These are phyloP conservation scores for Tolmerus cingulatus DNA, from an alignment of 2,888 invertebrate genomes.

Conservation along the genomic window DNA sequence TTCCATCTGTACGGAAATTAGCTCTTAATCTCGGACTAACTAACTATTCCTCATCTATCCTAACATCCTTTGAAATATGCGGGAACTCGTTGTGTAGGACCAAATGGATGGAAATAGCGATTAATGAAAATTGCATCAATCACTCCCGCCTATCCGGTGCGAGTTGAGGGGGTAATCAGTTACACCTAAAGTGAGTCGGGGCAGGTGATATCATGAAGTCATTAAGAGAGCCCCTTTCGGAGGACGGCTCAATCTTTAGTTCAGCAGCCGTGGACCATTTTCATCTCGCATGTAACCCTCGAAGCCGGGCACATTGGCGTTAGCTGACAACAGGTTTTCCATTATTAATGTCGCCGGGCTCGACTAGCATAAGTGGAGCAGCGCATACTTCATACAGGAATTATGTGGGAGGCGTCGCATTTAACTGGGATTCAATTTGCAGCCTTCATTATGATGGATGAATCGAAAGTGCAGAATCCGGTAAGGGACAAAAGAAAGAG, in stretches of 20 bases:
- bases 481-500: background rate
- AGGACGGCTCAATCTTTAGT: background rate
- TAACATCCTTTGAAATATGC: background rate
- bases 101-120: background rate
- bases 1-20: no score
- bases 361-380: background rate
- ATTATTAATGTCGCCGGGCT: background rate
- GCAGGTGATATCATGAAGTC: background rate
- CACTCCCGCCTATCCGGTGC: background rate
- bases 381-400: background rate
- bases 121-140: background rate
- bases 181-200: background rate
- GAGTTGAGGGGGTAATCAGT: background rate
- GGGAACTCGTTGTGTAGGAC: no score
- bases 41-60: background rate
- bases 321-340: background rate
- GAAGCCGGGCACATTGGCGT: background rate
- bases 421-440: slow-evolving; percentile 31
- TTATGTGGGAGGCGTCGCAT: background rate
- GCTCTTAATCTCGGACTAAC: background rate
- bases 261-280: background rate
- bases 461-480: slow-evolving; percentile 17
- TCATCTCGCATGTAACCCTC: background rate
- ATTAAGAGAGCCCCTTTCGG: background rate
- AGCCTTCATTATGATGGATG: slow-evolving; percentile 25